phyloP scores from a whole-genome alignment of 2,113 vertebrate genomes.

The Lasiurus cinereus region DNA sequence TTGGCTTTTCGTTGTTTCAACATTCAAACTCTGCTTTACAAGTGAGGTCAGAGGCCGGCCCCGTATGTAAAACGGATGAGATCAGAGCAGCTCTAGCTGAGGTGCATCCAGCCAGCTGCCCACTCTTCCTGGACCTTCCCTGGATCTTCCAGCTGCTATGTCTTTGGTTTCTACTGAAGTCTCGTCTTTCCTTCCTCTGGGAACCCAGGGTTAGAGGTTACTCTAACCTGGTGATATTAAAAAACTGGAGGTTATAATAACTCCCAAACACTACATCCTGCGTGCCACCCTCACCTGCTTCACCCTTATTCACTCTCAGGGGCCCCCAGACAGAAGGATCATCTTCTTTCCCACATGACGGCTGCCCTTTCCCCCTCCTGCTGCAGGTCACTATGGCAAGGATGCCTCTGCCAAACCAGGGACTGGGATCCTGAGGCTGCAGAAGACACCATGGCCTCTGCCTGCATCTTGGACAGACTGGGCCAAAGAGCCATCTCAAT shows the following conservation, averaged over 20 bases:
- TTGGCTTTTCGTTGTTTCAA: background rate
- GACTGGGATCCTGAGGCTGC: background rate
- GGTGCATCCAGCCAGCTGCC: fast-evolving
- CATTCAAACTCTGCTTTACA: background rate
- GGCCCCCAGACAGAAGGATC: background rate
- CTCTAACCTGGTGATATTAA: background rate
- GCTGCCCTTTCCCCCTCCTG: background rate
- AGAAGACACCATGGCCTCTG: background rate
- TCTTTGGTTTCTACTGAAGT: background rate
- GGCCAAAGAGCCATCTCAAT: background rate
- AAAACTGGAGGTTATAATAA: background rate
- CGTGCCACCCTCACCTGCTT: background rate
- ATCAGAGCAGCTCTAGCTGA: background rate
- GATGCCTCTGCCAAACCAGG: background rate
- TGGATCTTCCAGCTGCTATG: background rate
- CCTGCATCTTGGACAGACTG: background rate
- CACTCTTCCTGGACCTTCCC: background rate
- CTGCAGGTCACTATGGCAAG: background rate
- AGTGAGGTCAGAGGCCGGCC: background rate
- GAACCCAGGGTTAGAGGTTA: background rate
- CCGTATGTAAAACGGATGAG: fast-evolving
- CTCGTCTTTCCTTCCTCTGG: background rate
- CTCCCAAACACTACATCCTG: background rate
- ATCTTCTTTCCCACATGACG: background rate
- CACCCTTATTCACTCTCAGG: background rate